These are phyloP conservation scores for Sebastes taczanowskii DNA, from an alignment of 2,797 vertebrate species.

Conservation along the genomic window DNA sequence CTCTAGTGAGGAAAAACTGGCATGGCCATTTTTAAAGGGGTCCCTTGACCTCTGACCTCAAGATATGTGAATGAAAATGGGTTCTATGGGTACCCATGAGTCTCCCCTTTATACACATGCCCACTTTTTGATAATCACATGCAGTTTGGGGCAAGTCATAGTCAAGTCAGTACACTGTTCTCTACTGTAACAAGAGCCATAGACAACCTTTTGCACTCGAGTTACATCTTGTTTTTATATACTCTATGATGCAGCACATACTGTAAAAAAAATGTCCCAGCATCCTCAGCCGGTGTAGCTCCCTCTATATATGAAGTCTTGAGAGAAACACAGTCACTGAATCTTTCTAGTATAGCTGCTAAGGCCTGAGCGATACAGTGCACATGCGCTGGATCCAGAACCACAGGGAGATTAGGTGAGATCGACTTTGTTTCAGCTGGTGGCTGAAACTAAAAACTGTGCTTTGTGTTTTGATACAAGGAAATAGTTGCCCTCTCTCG, in stretches of 20 bases:
- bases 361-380: not conserved
- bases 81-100: too few species aligned
- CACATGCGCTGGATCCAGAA: not conserved
- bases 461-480: not conserved
- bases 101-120: too few species aligned
- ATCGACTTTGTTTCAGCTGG: slow-evolving; percentile 28
- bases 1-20: too few species aligned
- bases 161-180: not conserved
- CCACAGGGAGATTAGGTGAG: not conserved
- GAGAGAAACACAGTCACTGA: not conserved
- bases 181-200: not conserved
- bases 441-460: not conserved
- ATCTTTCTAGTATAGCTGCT: not conserved
- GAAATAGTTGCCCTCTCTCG: not conserved
- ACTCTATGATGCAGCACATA: not conserved
- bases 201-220: not conserved
- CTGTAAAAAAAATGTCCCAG: not conserved
- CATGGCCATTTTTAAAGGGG: too few species aligned
- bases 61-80: too few species aligned
- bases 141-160: too few species aligned
- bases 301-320: not conserved
- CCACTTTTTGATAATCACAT: too few species aligned
- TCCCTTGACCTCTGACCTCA: too few species aligned
- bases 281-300: not conserved
- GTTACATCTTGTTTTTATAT: not conserved